A percentile compares a stretch with the other conserved stretches of the same genome.
Conservation (phyloP, 1,140 invertebrate genomes). For the Brachionus paranguensis region DNA sequence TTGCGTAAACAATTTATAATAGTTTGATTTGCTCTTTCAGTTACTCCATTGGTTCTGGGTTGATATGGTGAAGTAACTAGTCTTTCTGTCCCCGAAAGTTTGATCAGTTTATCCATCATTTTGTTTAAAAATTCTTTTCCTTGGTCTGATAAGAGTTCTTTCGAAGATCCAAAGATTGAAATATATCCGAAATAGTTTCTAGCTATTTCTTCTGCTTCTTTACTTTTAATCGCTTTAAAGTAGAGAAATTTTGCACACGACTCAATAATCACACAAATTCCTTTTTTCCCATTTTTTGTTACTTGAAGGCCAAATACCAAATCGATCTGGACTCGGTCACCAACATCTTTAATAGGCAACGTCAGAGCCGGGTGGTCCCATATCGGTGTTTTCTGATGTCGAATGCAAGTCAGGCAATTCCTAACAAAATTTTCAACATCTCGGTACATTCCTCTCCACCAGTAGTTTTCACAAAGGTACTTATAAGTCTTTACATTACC, state of each 20-base stretch:
- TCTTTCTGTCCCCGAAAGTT: background rate
- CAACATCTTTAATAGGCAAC: too few species aligned
- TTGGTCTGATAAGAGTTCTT: conserved; percentile 13
- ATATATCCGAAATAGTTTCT: background rate
- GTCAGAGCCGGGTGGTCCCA: too few species aligned
- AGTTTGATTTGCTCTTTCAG: conserved; percentile 19
- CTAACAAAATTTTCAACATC: too few species aligned
- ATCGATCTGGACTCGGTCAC: too few species aligned
- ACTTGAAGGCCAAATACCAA: too few species aligned
- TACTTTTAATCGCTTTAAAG: background rate
- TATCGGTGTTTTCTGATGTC: too few species aligned
- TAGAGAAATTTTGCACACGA: background rate
- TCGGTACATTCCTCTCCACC: too few species aligned
- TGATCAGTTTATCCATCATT: background rate
- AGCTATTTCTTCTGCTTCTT: background rate
- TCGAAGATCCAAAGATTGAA: background rate
- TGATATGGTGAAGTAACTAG: conserved; percentile 9
- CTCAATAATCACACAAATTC: background rate
- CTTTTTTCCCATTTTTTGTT: background rate
- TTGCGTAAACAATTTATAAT: background rate
- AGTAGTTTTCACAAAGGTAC: too few species aligned
- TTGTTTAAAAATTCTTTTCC: conserved; percentile 16
- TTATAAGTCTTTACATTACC: too few species aligned
- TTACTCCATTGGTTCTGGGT: background rate
- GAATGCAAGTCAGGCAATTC: too few species aligned